Base-by-base conservation (phyloP, 1,140 invertebrate species). In the Atta cephalotes region DNA sequence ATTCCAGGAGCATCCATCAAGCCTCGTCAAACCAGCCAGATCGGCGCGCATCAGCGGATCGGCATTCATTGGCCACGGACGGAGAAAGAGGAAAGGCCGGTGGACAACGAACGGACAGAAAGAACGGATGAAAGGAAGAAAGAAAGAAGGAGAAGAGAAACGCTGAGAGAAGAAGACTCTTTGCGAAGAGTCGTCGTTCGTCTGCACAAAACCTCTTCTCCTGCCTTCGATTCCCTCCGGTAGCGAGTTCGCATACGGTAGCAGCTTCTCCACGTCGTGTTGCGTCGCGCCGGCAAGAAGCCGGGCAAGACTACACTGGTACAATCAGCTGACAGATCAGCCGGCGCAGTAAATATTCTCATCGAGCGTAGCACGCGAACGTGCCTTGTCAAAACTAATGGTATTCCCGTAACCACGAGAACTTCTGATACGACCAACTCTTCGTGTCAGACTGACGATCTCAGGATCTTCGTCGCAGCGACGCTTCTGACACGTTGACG, bases 1-100 rank as follows among this genome's bases (percentile, higher is more conserved):
- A 95, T 95, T 93, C 93, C 94, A 93, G 88, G 91, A 91, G 94
- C 94, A 95, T 95, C 94, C 94, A 95, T 95, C 94, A 95, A 94
- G 89, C 88, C 93, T 95, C 94, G 94, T 95, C 94, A 95, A 95
- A 95, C 94, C 94, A 94, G 93, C 94, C 93, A 45, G 80, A 84
- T 84, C 80, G 94, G 94, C 93, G 94, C 93, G 91, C 94, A 95
- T 95, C 94, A 93, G 93, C 74, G 86, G 93, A 95, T 95, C 94
- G 93, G 92, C 91, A 94, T 94, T 93, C 93, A 92, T 93, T 92
- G 93, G 85, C 85, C 88, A 89, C 88, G 90, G 63, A 58, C 65
- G 78, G 80, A 87, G 65, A 76, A 88, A 85, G 62, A 88, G 68
- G 72, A 86, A 76, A 88, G 68, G 72, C 74, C 49, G 51, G 63